Evolutionary conservation across 2,113 vertebrate species (phyloP).

Genomic region (Polyodon spathula): DNA sequence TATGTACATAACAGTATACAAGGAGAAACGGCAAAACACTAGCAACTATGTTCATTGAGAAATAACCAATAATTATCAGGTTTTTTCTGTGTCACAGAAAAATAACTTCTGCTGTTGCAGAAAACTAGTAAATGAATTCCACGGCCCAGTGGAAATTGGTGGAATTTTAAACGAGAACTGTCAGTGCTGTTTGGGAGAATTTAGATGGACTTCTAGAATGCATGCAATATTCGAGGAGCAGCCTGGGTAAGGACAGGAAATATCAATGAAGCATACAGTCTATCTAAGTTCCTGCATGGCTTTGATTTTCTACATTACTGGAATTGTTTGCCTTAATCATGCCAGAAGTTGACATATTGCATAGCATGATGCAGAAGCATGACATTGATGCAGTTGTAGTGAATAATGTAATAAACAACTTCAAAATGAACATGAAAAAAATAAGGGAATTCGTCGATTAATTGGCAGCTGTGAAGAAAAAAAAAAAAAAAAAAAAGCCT

Average conservation of each 20-base stretch:
- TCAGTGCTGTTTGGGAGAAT: conserved; percentile 4
- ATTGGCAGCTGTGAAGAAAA: too few species aligned
- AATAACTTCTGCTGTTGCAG: conserved; percentile 1
- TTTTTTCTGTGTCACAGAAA: conserved; percentile 3
- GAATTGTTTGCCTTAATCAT: background rate
- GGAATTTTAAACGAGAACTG: conserved; percentile 8
- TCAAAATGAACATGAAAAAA: background rate
- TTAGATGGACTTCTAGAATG: background rate
- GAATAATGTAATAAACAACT: background rate
- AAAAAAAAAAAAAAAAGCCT: background rate
- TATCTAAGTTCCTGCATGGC: conserved; percentile 1
- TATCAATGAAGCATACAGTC: conserved; percentile 5
- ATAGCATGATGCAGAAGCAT: conserved; percentile 1
- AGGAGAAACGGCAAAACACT: too few species aligned
- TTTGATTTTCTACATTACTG: background rate
- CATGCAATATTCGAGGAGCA: conserved; percentile 5
- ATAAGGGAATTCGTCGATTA: background rate
- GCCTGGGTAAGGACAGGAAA: conserved; percentile 6
- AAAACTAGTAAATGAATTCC: conserved; percentile 1
- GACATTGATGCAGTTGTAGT: background rate
- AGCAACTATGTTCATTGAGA: conserved; percentile 1
- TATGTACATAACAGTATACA: too few species aligned
- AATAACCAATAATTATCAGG: background rate
- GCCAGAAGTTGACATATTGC: conserved; percentile 3
- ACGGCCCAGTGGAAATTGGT: background rate